Conservation (phyloP, 2,113 vertebrate genomes). For the Mixornis gularis region DNA sequence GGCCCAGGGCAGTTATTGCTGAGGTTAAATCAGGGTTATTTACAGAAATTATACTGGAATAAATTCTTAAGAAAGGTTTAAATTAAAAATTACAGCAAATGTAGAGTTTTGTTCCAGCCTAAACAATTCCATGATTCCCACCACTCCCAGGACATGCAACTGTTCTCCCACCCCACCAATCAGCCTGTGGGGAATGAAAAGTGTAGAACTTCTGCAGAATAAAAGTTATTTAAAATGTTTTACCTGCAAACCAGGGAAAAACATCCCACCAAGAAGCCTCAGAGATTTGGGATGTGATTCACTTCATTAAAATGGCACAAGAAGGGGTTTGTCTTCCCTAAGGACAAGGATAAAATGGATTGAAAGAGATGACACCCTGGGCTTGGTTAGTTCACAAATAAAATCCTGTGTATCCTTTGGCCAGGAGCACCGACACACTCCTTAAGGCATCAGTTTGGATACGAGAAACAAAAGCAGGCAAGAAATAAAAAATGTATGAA, state of each 20-base stretch:
- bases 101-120: neutral
- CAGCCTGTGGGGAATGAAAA: neutral
- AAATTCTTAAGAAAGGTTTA: neutral
- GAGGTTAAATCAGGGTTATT: neutral
- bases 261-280: neutral
- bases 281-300: neutral
- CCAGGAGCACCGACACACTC: neutral
- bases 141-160: neutral
- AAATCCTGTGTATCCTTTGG: neutral
- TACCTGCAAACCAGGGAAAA: neutral
- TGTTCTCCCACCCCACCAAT: neutral
- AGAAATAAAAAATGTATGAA: neutral
- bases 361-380: neutral
- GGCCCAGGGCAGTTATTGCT: neutral
- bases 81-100: accelerated
- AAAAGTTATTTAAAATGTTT: neutral
- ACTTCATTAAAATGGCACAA: neutral
- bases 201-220: neutral
- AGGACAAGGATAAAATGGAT: neutral
- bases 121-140: neutral
- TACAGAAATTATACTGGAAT: neutral
- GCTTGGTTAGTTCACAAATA: neutral
- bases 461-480: neutral
- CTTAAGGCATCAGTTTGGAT: neutral
- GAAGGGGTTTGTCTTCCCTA: neutral